Percentiles rank a stretch among this genome's conserved stretches.
phyloP scores from a whole-genome alignment of 2,113 vertebrate genomes.

The Labeo rohita region DNA sequence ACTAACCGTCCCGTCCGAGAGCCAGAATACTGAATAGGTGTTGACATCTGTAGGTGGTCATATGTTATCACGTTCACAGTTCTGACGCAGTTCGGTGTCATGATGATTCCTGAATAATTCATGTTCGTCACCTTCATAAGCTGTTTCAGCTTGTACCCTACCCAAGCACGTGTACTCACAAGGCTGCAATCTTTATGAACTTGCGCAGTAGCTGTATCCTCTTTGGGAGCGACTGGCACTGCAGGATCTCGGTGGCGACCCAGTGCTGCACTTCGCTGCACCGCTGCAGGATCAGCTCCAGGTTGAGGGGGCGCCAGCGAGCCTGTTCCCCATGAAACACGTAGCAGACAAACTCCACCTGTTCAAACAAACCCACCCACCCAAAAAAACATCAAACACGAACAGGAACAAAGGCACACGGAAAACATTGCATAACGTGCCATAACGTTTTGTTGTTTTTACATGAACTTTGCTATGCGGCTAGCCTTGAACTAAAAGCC shows the following conservation, averaged over 20 bases:
- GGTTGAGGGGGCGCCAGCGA: conserved; percentile 92
- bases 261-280: conserved; percentile 97
- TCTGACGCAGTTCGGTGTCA: conserved; percentile 11
- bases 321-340: conserved; percentile 94
- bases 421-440: conserved; percentile 15
- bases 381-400: background rate
- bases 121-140: background rate
- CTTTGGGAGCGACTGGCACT: conserved; percentile 90
- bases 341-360: conserved; percentile 97
- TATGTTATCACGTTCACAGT: background rate
- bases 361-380: conserved; percentile 42
- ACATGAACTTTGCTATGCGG: background rate
- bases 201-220: conserved; percentile 93
- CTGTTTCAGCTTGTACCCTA: background rate
- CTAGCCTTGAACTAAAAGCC: conserved; percentile 2
- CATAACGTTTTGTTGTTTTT: background rate
- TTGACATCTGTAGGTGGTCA: background rate
- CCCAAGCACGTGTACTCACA: conserved; percentile 78
- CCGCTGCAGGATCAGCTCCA: conserved; percentile 95
- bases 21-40: background rate
- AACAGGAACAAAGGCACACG: background rate
- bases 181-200: conserved; percentile 95
- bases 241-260: conserved; percentile 94
- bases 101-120: conserved; percentile 22
- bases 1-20: background rate